phyloP scores from a whole-genome alignment of 2,113 vertebrate species.

The Physeter macrocephalus region DNA sequence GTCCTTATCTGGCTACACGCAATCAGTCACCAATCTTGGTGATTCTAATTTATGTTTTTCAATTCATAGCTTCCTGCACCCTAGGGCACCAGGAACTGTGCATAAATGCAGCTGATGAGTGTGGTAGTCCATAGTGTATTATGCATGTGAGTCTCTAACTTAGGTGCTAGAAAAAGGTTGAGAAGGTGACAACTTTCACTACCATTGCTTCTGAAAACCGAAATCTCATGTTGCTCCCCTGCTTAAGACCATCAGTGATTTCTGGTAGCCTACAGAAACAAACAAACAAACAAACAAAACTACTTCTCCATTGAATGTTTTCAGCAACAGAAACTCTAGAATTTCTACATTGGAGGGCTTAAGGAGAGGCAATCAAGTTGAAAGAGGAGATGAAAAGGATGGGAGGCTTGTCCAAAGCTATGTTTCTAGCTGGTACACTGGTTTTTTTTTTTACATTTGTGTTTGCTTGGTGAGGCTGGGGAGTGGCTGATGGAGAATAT shows the following conservation, averaged over 20 bases:
- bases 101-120: neutral
- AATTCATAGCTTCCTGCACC: neutral
- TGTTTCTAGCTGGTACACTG: neutral
- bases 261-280: neutral
- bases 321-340: neutral
- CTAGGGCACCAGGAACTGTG: neutral
- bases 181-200: neutral
- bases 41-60: neutral
- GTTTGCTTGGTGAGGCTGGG: neutral
- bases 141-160: neutral
- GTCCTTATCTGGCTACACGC: neutral
- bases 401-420: neutral
- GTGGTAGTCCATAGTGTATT: neutral
- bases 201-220: neutral
- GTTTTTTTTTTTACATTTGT: neutral
- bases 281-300: neutral
- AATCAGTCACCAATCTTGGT: neutral
- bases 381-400: neutral
- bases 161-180: neutral
- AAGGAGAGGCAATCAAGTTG: neutral
- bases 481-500: neutral
- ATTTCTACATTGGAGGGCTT: neutral
- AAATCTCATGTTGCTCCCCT: neutral
- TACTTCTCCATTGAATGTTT: neutral
- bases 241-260: neutral